Conservation (phyloP, 1,140 invertebrate genomes). For the Formica selysi region DNA sequence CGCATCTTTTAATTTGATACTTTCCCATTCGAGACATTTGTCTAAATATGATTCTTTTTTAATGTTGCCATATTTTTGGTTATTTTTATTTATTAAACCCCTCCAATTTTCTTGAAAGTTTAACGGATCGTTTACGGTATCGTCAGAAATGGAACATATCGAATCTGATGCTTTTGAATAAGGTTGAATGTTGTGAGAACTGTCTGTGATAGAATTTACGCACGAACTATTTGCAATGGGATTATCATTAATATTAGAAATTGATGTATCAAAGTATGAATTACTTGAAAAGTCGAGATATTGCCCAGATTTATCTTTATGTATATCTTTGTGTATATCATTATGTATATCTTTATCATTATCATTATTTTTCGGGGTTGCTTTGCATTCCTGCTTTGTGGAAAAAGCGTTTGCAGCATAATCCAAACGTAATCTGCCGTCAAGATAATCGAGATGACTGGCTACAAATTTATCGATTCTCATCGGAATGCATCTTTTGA, state of each 20-base stretch:
- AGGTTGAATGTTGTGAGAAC: no score
- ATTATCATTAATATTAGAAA: background rate
- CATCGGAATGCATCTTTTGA: background rate
- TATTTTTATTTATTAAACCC: background rate
- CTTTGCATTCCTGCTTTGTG: background rate
- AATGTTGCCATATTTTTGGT: background rate
- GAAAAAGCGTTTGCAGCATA: background rate
- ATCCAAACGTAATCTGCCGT: conserved; percentile 11
- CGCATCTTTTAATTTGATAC: background rate
- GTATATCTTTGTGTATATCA: background rate
- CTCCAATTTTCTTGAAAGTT: conserved; percentile 26
- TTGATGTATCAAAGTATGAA: no score
- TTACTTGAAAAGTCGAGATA: background rate
- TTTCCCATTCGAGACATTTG: conserved; percentile 9
- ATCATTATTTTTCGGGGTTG: background rate
- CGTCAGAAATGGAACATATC: background rate
- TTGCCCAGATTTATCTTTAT: background rate
- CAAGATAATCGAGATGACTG: background rate
- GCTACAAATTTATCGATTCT: conserved; percentile 32
- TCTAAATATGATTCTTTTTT: background rate
- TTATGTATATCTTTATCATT: no score
- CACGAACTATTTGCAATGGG: background rate
- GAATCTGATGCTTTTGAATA: background rate
- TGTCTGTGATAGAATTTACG: no score
- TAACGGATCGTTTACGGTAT: background rate